phyloP scores from a whole-genome alignment of 2,113 vertebrate genomes.

The Oreotrochilus melanogaster region DNA sequence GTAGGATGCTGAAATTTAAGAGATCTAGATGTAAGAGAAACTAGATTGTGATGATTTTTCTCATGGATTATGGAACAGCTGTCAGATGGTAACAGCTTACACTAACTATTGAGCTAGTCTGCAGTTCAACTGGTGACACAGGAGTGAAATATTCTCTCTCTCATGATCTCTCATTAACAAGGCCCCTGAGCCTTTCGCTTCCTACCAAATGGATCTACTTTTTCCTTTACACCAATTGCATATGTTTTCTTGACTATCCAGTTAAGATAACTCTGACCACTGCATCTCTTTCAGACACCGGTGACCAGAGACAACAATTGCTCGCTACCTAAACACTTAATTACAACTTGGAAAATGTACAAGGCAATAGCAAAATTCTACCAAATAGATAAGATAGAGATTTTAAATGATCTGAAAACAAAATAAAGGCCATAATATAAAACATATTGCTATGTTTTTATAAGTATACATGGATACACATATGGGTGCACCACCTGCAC shows the following conservation, averaged over 20 bases:
- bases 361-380: background rate
- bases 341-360: background rate
- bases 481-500: background rate
- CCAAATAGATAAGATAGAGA: background rate
- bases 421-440: background rate
- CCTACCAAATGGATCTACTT: background rate
- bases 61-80: conserved; percentile 46
- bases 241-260: background rate
- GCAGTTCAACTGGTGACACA: conserved; percentile 59
- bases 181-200: background rate
- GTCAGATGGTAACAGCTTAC: conserved; percentile 42
- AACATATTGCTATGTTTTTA: background rate
- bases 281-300: background rate
- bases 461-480: no score
- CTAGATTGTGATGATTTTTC: background rate
- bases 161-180: conserved; percentile 43
- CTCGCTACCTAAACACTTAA: background rate
- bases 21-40: background rate
- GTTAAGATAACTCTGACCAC: background rate
- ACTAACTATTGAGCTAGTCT: conserved; percentile 41
- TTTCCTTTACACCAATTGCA: background rate
- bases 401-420: background rate
- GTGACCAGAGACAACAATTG: background rate
- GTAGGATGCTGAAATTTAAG: background rate
- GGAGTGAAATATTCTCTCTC: conserved; percentile 39